phyloP scores from a whole-genome alignment of 1,140 invertebrate species.

The Daktulosphaira vitifoliae region DNA sequence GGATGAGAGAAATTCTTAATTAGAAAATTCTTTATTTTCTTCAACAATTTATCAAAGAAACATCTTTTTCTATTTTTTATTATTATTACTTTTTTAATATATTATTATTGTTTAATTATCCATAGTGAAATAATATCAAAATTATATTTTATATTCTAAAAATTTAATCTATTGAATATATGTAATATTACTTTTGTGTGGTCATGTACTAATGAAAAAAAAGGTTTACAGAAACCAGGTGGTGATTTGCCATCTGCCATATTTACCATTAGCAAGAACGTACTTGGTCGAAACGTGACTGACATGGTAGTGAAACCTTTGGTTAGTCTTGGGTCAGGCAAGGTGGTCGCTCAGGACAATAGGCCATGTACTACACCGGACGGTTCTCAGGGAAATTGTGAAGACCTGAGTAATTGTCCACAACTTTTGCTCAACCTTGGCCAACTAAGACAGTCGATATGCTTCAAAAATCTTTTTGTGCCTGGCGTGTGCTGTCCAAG shows the following conservation, averaged over 20 bases:
- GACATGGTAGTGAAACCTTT: slow-evolving; percentile 61
- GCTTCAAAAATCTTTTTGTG: slow-evolving; percentile 83
- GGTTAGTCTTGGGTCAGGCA: slow-evolving; percentile 41
- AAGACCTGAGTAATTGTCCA: slow-evolving; percentile 80
- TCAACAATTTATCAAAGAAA: too few relatives aligned
- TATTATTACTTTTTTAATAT: too few relatives aligned
- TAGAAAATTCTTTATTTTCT: too few relatives aligned
- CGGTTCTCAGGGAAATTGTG: slow-evolving; percentile 67
- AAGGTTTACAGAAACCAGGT: slow-evolving; percentile 43
- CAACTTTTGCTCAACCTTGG: slow-evolving; percentile 73
- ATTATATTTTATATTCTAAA: too few relatives aligned
- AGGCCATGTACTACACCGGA: slow-evolving; percentile 68
- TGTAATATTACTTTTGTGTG: too few relatives aligned
- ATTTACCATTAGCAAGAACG: slow-evolving; percentile 71
- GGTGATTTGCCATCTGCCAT: slow-evolving; percentile 60
- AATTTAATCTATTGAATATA: too few relatives aligned
- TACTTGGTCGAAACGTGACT: slow-evolving; percentile 67
- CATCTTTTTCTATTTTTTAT: too few relatives aligned
- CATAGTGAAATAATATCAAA: too few relatives aligned
- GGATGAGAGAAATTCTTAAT: too few relatives aligned
- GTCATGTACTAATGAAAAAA: slow-evolving; percentile 2
- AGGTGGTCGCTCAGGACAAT: slow-evolving; percentile 36
- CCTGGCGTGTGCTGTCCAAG: slow-evolving; percentile 83
- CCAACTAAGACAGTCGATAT: slow-evolving; percentile 73
- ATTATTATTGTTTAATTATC: too few relatives aligned